Evolutionary conservation across 2,888 invertebrate species (phyloP).

Genomic region (Frankliniella intonsa): DNA sequence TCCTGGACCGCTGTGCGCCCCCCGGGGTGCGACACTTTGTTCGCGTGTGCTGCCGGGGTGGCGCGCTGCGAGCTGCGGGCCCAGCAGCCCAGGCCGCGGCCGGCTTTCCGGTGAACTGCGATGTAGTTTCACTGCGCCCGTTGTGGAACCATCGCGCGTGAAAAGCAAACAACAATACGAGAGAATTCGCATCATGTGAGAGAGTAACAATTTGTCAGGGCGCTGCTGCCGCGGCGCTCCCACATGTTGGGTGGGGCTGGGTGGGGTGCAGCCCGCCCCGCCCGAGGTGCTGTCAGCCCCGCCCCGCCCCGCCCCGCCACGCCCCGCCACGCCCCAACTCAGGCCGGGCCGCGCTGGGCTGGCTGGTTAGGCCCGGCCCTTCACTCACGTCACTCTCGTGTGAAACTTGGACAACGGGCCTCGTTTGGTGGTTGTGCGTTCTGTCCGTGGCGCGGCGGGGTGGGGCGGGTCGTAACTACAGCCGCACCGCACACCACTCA

Average conservation of each 20-base stretch:
- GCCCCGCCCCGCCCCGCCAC: background rate
- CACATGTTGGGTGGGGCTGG: background rate
- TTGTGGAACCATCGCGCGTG: no score
- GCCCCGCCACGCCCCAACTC: conserved; percentile 14
- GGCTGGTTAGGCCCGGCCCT: no score
- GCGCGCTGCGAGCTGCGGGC: background rate
- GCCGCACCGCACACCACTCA: conserved; percentile 12
- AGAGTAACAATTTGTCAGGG: no score
- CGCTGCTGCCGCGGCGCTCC: background rate
- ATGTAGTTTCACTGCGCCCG: no score
- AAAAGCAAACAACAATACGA: no score
- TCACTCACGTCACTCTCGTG: conserved; percentile 29
- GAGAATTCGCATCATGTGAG: no score
- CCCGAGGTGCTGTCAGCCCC: background rate
- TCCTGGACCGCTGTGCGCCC: no score
- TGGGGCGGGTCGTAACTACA: background rate
- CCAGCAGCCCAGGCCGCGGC: background rate
- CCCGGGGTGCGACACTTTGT: no score
- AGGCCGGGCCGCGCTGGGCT: conserved; percentile 1
- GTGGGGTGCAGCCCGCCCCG: background rate
- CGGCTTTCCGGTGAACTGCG: background rate
- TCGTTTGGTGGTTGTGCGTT: conserved; percentile 9
- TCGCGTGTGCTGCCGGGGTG: background rate
- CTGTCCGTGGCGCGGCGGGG: background rate
- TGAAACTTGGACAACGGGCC: conserved; percentile 20